These are phyloP conservation scores for Lycocerus yunnanus DNA, from an alignment of 2,888 invertebrate genomes.

Conservation along the genomic window DNA sequence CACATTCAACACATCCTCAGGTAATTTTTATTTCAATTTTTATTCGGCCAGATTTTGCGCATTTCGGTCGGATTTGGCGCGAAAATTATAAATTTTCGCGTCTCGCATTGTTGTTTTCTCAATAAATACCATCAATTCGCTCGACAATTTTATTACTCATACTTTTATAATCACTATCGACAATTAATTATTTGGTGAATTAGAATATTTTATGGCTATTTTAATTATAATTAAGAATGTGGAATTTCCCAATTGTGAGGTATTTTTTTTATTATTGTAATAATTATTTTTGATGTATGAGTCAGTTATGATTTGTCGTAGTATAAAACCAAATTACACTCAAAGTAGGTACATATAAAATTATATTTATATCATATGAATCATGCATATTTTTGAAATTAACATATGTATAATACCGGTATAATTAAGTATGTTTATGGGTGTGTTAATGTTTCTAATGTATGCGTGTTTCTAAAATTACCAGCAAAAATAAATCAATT, in stretches of 20 bases:
- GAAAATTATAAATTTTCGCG: not conserved
- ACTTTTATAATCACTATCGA: not conserved
- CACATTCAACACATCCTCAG: conserved; percentile 30
- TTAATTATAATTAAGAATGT: not conserved
- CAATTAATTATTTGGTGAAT: conserved; percentile 4
- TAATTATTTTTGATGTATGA: conserved; percentile 29
- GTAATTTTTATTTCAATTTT: conserved; percentile 13
- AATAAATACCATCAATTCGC: not conserved
- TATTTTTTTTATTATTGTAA: conserved; percentile 18
- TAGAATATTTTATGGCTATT: not conserved
- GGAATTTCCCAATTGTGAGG: conserved; percentile 25
- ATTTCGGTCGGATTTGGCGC: not conserved
- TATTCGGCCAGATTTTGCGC: not conserved
- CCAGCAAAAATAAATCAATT: conserved; percentile 29
- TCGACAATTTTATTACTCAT: not conserved
- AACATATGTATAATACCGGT: conserved; percentile 32
- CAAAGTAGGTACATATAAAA: conserved; percentile 20
- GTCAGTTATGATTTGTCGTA: conserved; percentile 28
- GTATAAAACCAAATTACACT: conserved; percentile 27
- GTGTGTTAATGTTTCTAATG: conserved; percentile 33
- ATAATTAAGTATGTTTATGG: conserved; percentile 35
- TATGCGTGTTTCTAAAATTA: conserved; percentile 32
- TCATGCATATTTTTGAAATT: conserved; percentile 33
- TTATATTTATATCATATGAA: conserved; percentile 34
- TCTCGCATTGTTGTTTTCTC: not conserved